Percentiles rank a stretch among this genome's conserved stretches.
phyloP scores from a whole-genome alignment of 1,140 invertebrate genomes.

The Sminthurinus signatus region DNA sequence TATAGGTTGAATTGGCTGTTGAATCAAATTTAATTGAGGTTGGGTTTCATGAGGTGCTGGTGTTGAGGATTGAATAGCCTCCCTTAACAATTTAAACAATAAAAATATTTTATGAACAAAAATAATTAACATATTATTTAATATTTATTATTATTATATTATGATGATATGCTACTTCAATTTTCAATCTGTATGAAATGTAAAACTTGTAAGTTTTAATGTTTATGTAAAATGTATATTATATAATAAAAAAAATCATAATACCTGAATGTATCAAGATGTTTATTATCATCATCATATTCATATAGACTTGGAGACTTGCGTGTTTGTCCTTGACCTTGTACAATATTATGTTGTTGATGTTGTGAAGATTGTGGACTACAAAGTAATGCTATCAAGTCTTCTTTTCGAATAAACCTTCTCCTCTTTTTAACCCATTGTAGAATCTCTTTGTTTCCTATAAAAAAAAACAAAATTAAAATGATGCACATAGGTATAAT shows the following conservation, averaged over 20 bases:
- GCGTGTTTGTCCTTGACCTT: too few species aligned
- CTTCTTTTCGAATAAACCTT: conserved; percentile 11
- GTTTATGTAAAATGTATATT: too few species aligned
- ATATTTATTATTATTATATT: too few species aligned
- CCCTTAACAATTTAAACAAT: not conserved
- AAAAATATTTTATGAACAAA: too few species aligned
- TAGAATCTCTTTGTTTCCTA: conserved; percentile 20
- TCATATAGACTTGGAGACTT: too few species aligned
- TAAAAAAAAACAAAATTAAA: too few species aligned
- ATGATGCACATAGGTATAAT: too few species aligned
- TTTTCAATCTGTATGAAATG: not conserved
- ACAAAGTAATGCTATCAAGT: conserved; percentile 9
- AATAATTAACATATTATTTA: too few species aligned
- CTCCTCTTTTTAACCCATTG: conserved; percentile 17
- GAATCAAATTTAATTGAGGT: not conserved
- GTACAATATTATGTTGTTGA: too few species aligned
- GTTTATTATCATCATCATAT: conserved; percentile 6
- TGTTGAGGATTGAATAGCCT: conserved; percentile 5
- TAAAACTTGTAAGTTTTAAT: not conserved
- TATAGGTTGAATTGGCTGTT: not conserved
- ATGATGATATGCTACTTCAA: not conserved
- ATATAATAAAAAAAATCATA: too few species aligned
- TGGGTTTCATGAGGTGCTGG: too few species aligned
- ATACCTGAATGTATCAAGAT: conserved; percentile 13
- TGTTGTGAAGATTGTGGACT: not conserved